Base-by-base conservation (phyloP, 2,888 invertebrate species). In the Osedax fenrisi region DNA sequence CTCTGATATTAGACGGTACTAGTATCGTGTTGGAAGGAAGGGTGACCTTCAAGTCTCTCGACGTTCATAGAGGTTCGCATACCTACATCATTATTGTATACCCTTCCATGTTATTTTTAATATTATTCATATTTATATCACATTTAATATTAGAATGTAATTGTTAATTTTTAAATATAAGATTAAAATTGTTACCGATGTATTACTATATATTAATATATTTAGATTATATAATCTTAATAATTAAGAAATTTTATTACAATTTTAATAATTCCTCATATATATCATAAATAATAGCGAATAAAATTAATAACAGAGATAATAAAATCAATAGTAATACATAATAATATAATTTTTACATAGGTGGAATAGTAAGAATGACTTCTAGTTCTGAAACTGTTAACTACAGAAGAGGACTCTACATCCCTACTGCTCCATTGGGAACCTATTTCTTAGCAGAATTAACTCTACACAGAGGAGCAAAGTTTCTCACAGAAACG, bases 41-140 rank as follows among this genome's bases (percentile, higher is more conserved):
- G 25, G 79, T 80, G 21, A 80, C 81, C 2, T 80, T 80, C 74
- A 80, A 79, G 56, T 77, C 79, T 61, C 74, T 81, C 3, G 75
- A 78, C n/a, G 76, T 80, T n/a, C 80, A 81, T 75, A 75, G 78
- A 59, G 77, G 41, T 41, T 41, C n/a, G n/a, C n/a, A n/a, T n/a
- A n/a, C n/a, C n/a, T n/a, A n/a, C n/a, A n/a, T n/a, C n/a, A n/a
- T n/a, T n/a, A n/a, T n/a, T n/a, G n/a, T n/a, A n/a, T n/a, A n/a
- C n/a, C n/a, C n/a, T n/a, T n/a, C n/a, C n/a, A n/a, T n/a, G n/a
- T n/a, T n/a, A n/a, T n/a, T n/a, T n/a, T n/a, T n/a, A n/a, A n/a
- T n/a, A n/a, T n/a, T n/a, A n/a, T n/a, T n/a, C n/a, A n/a, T n/a
- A n/a, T n/a, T n/a, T n/a, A n/a, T n/a, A n/a, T n/a, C n/a, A n/a